Evolutionary conservation across 2,888 invertebrate species (phyloP), one percentile per base, ranked within the genome.

Genomic region (Cosmia trapezina): DNA sequence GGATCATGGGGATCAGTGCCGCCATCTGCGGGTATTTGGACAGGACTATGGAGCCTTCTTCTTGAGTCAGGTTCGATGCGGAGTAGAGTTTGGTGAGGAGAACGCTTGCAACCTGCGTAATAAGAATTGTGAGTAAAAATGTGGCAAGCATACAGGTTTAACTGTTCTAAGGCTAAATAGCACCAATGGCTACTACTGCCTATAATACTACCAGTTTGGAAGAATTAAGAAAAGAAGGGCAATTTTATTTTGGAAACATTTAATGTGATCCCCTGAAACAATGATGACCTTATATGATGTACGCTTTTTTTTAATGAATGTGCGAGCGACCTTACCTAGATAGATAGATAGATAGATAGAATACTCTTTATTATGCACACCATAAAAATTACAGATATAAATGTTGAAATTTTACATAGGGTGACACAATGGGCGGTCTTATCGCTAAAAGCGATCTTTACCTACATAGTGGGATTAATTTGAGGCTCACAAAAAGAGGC

Each of bases 41-140:
- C 28, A 97, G 80, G 0, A 97, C 93, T 0, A 82, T 76, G 41
- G 93, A 88, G 0, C 97, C 97, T 63, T 96, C 95, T 0, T 90
- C 85, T 60, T 92, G 89, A 0, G 96, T 96, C 61, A 97, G 87
- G 84, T 96, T 94, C 0, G 97, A 96, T 0, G 96, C 95, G 0
- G 88, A 76, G 87, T 96, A 93, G 19, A 97, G 93, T 76, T 96
- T 94, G 4, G 91, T 89, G 0, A 97, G 91, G 6, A 96, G 92
- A 1, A 90, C 90, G 14, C 90, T 89, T 89, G 95, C 94, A 1
- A 97, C 88, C 97, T 97, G 86, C 0, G 54, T 22, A 28, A 56
- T 11, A 56, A 33, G 19, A 14, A 19, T 22, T 28, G 28, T 61
- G 17, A 17, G 11, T 17, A 22, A 17, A 22, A 43, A 60, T 22